Percentiles rank a stretch among this genome's conserved stretches.
Evolutionary conservation across 2,888 invertebrate genomes (phyloP).

Genomic region (Drosophila atroscutellata): DNA sequence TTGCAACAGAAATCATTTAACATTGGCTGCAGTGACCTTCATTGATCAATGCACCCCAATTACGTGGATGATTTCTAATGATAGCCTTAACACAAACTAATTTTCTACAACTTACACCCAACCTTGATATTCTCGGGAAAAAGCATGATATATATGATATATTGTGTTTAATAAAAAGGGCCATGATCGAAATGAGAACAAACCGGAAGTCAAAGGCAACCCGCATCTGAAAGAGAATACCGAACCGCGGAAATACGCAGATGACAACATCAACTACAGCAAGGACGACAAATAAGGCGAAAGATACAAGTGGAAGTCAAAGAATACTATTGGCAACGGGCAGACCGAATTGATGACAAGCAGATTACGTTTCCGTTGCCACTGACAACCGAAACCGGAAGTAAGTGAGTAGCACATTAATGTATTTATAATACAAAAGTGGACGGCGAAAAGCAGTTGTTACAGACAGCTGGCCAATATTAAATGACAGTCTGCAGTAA

Average conservation of each 20-base stretch:
- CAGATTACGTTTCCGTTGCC: slow-evolving; percentile 79
- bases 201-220: slow-evolving; percentile 74
- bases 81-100: slow-evolving; percentile 8
- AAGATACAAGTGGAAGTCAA: slow-evolving; percentile 25
- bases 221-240: slow-evolving; percentile 64
- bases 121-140: slow-evolving; percentile 1
- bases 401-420: slow-evolving; percentile 65
- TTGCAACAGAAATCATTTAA: background rate
- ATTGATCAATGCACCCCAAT: slow-evolving; percentile 6
- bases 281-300: slow-evolving; percentile 31
- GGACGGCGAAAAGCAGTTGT: slow-evolving; percentile 1
- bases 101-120: slow-evolving; percentile 19
- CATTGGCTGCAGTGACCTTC: background rate
- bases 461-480: background rate
- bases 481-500: background rate
- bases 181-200: slow-evolving; percentile 44
- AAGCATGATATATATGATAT: slow-evolving; percentile 32
- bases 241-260: slow-evolving; percentile 70
- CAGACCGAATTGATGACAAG: slow-evolving; percentile 71
- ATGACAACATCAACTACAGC: slow-evolving; percentile 54
- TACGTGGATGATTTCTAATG: background rate
- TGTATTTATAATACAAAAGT: slow-evolving; percentile 61
- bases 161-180: slow-evolving; percentile 37
- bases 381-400: slow-evolving; percentile 68
- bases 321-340: slow-evolving; percentile 37